Evolutionary conservation across 2,113 vertebrate genomes (phyloP).

Genomic region (Sitta europaea): DNA sequence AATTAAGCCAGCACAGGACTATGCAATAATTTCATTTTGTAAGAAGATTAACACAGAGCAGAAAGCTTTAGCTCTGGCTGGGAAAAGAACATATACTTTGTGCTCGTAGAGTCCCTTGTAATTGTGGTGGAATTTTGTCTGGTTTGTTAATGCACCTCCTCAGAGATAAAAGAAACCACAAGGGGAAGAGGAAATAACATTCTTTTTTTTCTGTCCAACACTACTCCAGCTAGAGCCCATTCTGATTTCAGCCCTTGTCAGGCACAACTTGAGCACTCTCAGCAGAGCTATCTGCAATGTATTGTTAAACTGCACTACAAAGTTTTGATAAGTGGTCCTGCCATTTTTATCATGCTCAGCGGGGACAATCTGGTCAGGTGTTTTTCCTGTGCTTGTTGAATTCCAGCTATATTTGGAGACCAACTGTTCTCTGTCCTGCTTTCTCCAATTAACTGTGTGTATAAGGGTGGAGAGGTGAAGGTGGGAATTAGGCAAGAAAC

Average conservation of each 20-base stretch:
- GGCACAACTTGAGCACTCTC: neutral
- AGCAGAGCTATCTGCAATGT: neutral
- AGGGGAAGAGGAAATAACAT: neutral
- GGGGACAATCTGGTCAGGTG: neutral
- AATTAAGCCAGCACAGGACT: neutral
- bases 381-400: neutral
- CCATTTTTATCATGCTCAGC: neutral
- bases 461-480: neutral
- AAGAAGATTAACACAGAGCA: conserved; percentile 25
- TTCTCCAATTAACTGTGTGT: neutral
- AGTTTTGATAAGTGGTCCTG: neutral
- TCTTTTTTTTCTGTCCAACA: neutral
- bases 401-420: conserved; percentile 6
- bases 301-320: neutral
- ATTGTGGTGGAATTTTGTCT: neutral
- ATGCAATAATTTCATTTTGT: neutral
- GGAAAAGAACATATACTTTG: neutral
- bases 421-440: neutral
- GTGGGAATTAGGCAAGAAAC: neutral
- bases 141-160: neutral
- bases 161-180: neutral
- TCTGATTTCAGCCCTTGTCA: neutral
- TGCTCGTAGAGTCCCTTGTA: neutral
- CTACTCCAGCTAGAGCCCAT: neutral
- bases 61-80: neutral